Base-by-base conservation (phyloP, 2,113 vertebrate genomes). In the Cryptotis parvus region DNA sequence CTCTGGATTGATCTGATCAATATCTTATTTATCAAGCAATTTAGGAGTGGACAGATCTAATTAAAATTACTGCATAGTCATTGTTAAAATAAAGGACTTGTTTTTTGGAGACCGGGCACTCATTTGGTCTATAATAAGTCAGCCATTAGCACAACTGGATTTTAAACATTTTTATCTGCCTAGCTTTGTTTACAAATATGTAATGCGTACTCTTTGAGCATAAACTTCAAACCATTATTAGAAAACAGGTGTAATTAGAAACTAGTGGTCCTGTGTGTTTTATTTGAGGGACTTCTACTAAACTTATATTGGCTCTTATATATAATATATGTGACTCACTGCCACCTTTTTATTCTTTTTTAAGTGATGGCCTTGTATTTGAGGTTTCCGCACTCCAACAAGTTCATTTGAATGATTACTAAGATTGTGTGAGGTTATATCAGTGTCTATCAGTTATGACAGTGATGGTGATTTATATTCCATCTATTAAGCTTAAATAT, bases 21-120 rank as follows among this genome's bases (percentile, higher is more conserved):
- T 98, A 97, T 79, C 95, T 97, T 97, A 98, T 97, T 97, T 98
- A 96, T 97, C 97, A 97, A 96, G 95, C 97, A 96, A 96, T 97
- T 96, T 97, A 97, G 94, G 96, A 98, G 80, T 94, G 84, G 91
- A 92, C 95, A 97, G 92, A 96, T 96, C 95, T 97, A 96, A 98
- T 98, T 98, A 98, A 98, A 97, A 96, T 98, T 96, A 97, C 96
- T 96, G 87, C 84, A 84, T 93, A 95, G 91, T 97, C 95, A 93
- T 97, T 97, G 93, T 97, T 97, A 96, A 98, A 97, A 97, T 96
- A 94, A 97, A 92, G 95, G 95, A 91, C 88, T 97, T 97, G 95
- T 97, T 97, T 49, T n/a, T 97, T 97, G 95, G 93, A 97, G 96
- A 90, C 97, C 41, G 95, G 86, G 96, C 96, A 91, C 89, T 96